phyloP scores from a whole-genome alignment of 2,888 invertebrate genomes.

The Cartodere bifasciata region DNA sequence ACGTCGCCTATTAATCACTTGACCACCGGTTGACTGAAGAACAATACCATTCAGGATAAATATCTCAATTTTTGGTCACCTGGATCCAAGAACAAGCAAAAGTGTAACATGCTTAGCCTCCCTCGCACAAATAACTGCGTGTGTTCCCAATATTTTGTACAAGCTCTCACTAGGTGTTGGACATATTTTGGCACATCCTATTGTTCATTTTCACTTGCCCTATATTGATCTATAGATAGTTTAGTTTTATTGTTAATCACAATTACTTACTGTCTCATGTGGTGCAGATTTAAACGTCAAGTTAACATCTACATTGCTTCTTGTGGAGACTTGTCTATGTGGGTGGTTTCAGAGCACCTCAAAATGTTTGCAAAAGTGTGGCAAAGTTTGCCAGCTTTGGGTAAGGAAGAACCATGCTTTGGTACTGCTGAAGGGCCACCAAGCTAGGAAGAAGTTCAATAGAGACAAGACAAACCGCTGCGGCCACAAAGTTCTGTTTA shows the following conservation, averaged over 20 bases:
- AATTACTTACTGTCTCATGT: conserved; percentile 13
- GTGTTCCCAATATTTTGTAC: conserved; percentile 8
- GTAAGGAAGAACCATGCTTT: conserved; percentile 10
- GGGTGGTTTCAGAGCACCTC: conserved; percentile 13
- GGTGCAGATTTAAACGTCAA: conserved; percentile 9
- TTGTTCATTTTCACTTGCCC: no score
- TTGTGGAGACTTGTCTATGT: conserved; percentile 8
- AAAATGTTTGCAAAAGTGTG: conserved; percentile 5
- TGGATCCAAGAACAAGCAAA: no score
- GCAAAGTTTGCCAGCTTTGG: not conserved
- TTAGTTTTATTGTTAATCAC: conserved; percentile 14
- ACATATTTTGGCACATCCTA: no score
- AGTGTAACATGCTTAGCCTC: no score
- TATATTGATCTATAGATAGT: conserved; percentile 15
- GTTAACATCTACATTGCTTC: conserved; percentile 12
- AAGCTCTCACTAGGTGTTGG: no score
- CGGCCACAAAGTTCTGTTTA: conserved; percentile 31
- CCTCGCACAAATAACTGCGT: conserved; percentile 7
- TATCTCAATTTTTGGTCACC: no score
- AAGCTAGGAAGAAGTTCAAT: conserved; percentile 11
- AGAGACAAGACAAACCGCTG: conserved; percentile 26
- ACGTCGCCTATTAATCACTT: no score
- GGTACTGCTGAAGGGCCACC: conserved; percentile 18
- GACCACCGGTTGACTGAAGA: no score
- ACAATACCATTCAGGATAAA: no score